Conservation (phyloP, 53 echinoderm and acorn worm species). For the Patiria pectinifera region DNA sequence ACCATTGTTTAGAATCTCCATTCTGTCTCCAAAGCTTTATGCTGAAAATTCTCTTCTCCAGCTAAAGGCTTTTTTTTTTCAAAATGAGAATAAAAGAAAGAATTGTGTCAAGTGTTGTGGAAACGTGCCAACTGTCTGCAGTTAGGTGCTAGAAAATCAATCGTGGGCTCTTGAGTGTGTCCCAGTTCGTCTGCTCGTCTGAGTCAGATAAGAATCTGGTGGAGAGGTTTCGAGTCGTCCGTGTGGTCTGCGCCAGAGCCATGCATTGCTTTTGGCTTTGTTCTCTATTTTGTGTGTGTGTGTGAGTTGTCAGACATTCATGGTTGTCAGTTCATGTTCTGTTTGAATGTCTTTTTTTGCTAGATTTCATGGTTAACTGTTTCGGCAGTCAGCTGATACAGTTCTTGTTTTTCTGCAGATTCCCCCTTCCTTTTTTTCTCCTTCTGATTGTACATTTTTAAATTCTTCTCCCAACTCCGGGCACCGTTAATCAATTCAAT, state of each 20-base stretch:
- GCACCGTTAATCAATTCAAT: too few species aligned
- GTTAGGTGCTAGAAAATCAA: neutral
- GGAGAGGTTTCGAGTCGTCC: neutral
- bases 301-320: neutral
- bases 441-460: too few species aligned
- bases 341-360: neutral
- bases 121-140: conserved; percentile 30
- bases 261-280: neutral
- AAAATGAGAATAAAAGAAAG: conserved; percentile 13
- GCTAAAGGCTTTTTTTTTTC: neutral
- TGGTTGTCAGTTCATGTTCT: neutral
- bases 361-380: too few species aligned
- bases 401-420: too few species aligned
- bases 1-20: neutral
- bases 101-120: conserved; percentile 19
- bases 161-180: neutral
- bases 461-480: too few species aligned
- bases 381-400: too few species aligned
- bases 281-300: neutral
- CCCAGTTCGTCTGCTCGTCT: conserved; percentile 17
- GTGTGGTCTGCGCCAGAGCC: neutral
- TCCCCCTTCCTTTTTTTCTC: too few species aligned
- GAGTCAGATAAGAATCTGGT: conserved; percentile 11
- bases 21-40: neutral
- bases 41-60: neutral